Conservation (phyloP, 2,888 invertebrate genomes). For the Hermaeophaga mercurialis region DNA sequence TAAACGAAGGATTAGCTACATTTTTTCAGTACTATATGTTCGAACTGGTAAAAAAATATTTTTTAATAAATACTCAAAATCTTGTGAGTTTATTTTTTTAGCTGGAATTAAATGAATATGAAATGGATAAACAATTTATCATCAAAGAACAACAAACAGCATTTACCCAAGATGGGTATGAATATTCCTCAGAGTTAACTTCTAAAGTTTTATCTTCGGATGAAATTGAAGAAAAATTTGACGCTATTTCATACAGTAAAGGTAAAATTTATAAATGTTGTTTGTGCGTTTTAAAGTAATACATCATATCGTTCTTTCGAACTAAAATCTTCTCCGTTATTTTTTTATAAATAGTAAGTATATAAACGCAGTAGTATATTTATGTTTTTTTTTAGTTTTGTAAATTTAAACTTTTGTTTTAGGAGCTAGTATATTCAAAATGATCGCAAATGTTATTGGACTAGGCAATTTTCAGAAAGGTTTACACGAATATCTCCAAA, state of each 20-base stretch:
- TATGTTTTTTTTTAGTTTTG: too few relatives aligned
- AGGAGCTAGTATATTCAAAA: slow-evolving; percentile 62
- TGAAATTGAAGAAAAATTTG: slow-evolving; percentile 68
- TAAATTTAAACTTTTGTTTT: neutral
- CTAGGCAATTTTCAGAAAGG: slow-evolving; percentile 60
- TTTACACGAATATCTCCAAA: slow-evolving; percentile 62
- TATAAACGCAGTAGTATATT: too few relatives aligned
- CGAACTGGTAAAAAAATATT: too few relatives aligned
- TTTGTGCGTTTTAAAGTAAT: too few relatives aligned
- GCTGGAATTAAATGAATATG: slow-evolving; percentile 39
- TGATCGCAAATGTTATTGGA: slow-evolving; percentile 69
- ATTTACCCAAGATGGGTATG: slow-evolving; percentile 64
- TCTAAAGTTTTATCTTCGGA: slow-evolving; percentile 61
- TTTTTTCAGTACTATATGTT: too few relatives aligned
- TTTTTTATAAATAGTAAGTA: too few relatives aligned
- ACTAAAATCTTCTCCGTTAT: too few relatives aligned
- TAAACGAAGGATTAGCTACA: too few relatives aligned
- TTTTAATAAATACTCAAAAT: too few relatives aligned
- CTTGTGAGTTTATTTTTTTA: neutral
- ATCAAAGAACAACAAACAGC: slow-evolving; percentile 70
- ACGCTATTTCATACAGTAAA: slow-evolving; percentile 59
- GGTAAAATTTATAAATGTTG: slow-evolving; percentile 31
- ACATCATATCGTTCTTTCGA: too few relatives aligned
- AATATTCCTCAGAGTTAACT: slow-evolving; percentile 65
- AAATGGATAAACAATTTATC: slow-evolving; percentile 71